Evolutionary conservation across 1,140 invertebrate species (phyloP).

Genomic region (Cherax quadricarinatus): DNA sequence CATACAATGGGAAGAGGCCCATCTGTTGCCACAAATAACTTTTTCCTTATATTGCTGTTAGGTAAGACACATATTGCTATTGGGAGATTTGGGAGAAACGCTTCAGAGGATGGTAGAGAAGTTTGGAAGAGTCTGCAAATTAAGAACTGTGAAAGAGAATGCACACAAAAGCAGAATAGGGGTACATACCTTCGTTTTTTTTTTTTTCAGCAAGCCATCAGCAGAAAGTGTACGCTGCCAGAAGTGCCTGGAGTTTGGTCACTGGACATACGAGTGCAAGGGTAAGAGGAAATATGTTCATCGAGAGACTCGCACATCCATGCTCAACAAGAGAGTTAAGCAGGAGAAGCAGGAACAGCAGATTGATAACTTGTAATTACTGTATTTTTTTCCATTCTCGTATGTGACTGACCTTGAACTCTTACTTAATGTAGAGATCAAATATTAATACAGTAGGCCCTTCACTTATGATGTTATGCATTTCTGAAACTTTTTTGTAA

Average conservation of each 20-base stretch:
- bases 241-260: slow-evolving; percentile 92
- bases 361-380: slow-evolving; percentile 77
- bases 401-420: background rate
- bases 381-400: background rate
- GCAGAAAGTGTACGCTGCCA: slow-evolving; percentile 85
- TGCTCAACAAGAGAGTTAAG: slow-evolving; percentile 84
- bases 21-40: no score
- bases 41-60: no score
- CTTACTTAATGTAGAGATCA: background rate
- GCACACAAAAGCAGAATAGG: no score
- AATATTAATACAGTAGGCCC: background rate
- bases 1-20: no score
- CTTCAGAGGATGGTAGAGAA: no score
- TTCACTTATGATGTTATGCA: no score
- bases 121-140: no score
- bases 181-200: background rate
- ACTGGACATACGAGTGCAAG: slow-evolving; percentile 95
- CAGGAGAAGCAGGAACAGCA: slow-evolving; percentile 79
- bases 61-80: no score
- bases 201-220: slow-evolving; percentile 67
- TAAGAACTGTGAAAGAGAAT: no score
- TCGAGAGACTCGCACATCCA: slow-evolving; percentile 86
- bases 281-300: slow-evolving; percentile 93
- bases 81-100: no score
- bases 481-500: background rate